Evolutionary conservation across 2,113 vertebrate genomes (phyloP).

Genomic region (Lepisosteus osseus): DNA sequence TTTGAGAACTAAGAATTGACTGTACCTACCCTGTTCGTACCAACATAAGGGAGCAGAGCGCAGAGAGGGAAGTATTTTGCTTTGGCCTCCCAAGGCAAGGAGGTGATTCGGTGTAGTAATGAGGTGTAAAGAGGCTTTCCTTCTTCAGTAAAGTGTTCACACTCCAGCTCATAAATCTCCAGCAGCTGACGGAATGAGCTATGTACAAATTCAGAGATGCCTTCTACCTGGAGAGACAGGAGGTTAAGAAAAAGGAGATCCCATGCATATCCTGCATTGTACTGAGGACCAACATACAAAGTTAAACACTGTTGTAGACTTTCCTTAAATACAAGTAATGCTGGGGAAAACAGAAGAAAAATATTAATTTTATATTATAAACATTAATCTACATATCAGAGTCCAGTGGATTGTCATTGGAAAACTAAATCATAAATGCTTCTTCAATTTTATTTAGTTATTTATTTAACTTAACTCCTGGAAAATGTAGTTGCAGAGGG

Average conservation of each 20-base stretch:
- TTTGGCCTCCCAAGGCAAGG: constrained; percentile 77
- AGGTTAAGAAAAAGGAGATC: no score
- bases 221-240: constrained; percentile 65
- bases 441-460: neutral
- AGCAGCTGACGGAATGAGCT: constrained; percentile 68
- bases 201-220: constrained; percentile 69
- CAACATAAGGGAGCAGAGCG: constrained; percentile 72
- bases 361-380: neutral
- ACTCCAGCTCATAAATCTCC: constrained; percentile 73
- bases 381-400: no score
- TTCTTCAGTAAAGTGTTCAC: constrained; percentile 54
- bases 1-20: neutral
- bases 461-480: neutral
- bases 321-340: no score
- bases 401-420: neutral
- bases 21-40: constrained; percentile 65
- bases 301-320: no score
- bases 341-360: neutral
- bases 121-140: constrained; percentile 58
- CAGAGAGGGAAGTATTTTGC: constrained; percentile 73
- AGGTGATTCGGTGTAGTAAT: constrained; percentile 60
- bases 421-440: neutral
- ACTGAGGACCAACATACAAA: no score
- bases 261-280: no score
- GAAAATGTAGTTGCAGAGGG: no score